A percentile compares a stretch with the other conserved stretches of the same genome.
Conservation (phyloP, 2,888 invertebrate genomes). For the Belgica antarctica region DNA sequence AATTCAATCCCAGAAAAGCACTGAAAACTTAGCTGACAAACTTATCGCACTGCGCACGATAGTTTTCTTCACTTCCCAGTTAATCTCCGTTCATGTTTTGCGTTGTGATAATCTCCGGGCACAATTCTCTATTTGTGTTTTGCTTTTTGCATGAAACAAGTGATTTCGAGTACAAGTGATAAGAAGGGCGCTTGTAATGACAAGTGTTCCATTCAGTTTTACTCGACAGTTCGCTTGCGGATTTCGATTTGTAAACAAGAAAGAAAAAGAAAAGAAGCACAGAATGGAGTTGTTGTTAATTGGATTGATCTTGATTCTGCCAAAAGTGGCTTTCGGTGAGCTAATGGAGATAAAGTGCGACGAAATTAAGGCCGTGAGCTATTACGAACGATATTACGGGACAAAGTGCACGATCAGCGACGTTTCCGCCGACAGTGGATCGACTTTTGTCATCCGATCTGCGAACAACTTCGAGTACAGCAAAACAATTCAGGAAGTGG, state of each 20-base stretch:
- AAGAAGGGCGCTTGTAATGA: background rate
- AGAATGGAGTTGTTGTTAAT: conserved; percentile 5
- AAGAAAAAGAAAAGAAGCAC: background rate
- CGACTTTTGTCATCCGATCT: conserved; percentile 33
- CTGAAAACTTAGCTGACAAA: background rate
- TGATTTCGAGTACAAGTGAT: background rate
- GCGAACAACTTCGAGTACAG: conserved; percentile 29
- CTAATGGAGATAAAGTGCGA: conserved; percentile 30
- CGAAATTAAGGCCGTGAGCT: conserved; percentile 25
- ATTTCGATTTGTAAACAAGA: conserved; percentile 6
- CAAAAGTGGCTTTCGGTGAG: background rate
- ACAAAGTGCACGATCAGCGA: conserved; percentile 31
- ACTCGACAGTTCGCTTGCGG: background rate
- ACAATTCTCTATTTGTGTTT: background rate
- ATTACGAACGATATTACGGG: conserved; percentile 34
- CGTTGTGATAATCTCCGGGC: background rate
- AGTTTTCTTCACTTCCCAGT: conserved; percentile 5
- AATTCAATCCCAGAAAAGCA: background rate
- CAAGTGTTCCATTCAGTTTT: conserved; percentile 23
- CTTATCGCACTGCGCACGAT: conserved; percentile 8
- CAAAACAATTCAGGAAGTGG: conserved; percentile 32
- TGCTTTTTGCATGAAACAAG: conserved; percentile 10
- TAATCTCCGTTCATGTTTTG: background rate
- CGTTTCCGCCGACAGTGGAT: conserved; percentile 30
- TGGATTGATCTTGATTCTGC: background rate